A percentile compares a stretch with the other conserved stretches of the same genome.
Conservation (phyloP, 2,888 invertebrate genomes). For the Pediacus dermestoides region DNA sequence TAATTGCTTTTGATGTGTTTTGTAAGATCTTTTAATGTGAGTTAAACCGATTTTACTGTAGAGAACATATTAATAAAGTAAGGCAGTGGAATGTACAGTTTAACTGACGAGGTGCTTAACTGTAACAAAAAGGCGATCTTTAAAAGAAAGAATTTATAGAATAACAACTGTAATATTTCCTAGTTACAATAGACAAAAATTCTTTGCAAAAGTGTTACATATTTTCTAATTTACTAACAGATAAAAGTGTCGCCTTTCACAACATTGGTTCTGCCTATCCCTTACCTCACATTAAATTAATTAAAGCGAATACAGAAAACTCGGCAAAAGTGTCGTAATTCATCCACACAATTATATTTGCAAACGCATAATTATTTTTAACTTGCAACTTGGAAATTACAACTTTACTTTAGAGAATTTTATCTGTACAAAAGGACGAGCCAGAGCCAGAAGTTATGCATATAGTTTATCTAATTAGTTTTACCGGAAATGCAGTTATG, state of each 20-base stretch:
- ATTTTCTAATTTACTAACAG: too few species aligned
- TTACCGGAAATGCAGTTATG: constrained; percentile 14
- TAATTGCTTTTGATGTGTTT: constrained; percentile 9
- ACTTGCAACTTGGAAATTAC: constrained; percentile 3
- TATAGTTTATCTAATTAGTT: constrained; percentile 14
- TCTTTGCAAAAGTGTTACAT: too few species aligned
- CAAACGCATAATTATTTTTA: constrained; percentile 6
- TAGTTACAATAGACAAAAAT: too few species aligned
- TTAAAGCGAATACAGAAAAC: too few species aligned
- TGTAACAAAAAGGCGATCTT: too few species aligned
- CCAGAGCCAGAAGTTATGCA: constrained; percentile 8
- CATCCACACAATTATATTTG: constrained; percentile 2
- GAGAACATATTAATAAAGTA: not conserved
- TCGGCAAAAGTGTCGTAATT: constrained; percentile 3
- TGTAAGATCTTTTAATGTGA: not conserved
- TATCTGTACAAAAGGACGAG: not conserved
- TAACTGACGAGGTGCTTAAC: too few species aligned
- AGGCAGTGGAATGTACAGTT: constrained; percentile 3
- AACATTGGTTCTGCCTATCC: too few species aligned
- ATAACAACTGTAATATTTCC: too few species aligned
- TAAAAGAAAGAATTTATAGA: too few species aligned
- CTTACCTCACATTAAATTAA: too few species aligned
- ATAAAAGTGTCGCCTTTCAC: too few species aligned
- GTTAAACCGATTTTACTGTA: constrained; percentile 2
- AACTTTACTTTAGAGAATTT: constrained; percentile 1